Base-by-base conservation (phyloP, 30 jellyfish, hydroid and myxozoan genomes). In the Catostylus mosaicus region DNA sequence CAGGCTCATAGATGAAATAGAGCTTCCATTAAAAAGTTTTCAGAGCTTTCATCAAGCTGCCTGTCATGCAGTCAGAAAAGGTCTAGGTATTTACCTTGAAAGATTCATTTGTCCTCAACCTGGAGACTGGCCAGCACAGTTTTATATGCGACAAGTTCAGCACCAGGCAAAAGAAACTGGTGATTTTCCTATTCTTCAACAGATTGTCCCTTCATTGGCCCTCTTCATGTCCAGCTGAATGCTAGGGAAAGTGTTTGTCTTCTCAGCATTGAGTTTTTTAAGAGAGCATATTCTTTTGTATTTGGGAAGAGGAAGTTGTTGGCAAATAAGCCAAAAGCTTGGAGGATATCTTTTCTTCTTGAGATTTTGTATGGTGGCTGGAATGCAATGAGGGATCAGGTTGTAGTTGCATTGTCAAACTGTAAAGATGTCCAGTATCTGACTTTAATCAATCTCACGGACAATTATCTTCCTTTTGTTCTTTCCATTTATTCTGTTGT, bases 161-260 rank as follows among this genome's bases (percentile, higher is more conserved):
- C n/a, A n/a, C n/a, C n/a, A n/a, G n/a, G n/a, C n/a, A n/a, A n/a
- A n/a, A n/a, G n/a, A n/a, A n/a, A n/a, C n/a, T n/a, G n/a, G n/a
- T n/a, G n/a, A n/a, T n/a, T n/a, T n/a, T n/a, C n/a, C n/a, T n/a
- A n/a, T n/a, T n/a, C n/a, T n/a, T n/a, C n/a, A n/a, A n/a, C n/a
- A n/a, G n/a, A n/a, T n/a, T n/a, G n/a, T n/a, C n/a, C n/a, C n/a
- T n/a, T n/a, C n/a, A n/a, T n/a, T n/a, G n/a, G n/a, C n/a, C n/a
- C n/a, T n/a, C n/a, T n/a, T n/a, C 67, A 54, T 32, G 26, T 54
- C 26, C 67, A 54, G 26, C 67, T 54, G 26, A 54, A 54, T 54
- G 67, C 67, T 19, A 54, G 67, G 26, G 67, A 54, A 54, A 19
- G 31, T 54, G 67, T 54, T 54, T 54, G 67, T 54, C 67, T 54